phyloP scores from a whole-genome alignment of 2,888 invertebrate genomes.

The Drosophila tripunctata region DNA sequence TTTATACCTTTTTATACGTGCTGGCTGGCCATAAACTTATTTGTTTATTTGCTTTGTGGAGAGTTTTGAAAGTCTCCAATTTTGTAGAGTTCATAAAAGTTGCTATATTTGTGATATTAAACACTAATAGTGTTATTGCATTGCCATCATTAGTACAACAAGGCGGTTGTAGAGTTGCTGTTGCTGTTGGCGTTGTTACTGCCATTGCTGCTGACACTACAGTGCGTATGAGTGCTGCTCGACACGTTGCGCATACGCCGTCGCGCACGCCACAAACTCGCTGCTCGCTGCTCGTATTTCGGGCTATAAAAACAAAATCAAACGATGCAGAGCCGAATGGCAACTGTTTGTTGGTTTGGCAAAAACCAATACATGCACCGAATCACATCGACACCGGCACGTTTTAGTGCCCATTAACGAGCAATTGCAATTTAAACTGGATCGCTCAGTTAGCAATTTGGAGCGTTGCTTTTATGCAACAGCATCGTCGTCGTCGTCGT shows the following conservation, averaged over 20 bases:
- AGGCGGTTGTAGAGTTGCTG: background rate
- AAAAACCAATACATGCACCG: slow-evolving; percentile 9
- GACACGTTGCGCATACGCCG: slow-evolving; percentile 68
- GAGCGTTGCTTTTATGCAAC: slow-evolving; percentile 81
- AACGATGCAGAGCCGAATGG: slow-evolving; percentile 35
- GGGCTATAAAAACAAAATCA: slow-evolving; percentile 45
- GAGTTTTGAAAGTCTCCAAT: slow-evolving; percentile 43
- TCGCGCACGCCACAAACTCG: slow-evolving; percentile 62
- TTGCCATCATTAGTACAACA: slow-evolving; percentile 41
- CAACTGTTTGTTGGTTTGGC: slow-evolving; percentile 1
- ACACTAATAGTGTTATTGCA: slow-evolving; percentile 38
- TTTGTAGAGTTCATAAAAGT: slow-evolving; percentile 54
- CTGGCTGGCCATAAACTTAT: background rate
- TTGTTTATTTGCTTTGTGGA: background rate
- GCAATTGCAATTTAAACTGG: slow-evolving; percentile 84
- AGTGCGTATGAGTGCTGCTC: slow-evolving; percentile 67
- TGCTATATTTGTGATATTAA: slow-evolving; percentile 30
- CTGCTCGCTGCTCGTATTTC: slow-evolving; percentile 47
- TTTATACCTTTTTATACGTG: background rate
- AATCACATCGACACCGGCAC: slow-evolving; percentile 69
- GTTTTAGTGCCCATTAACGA: slow-evolving; percentile 84
- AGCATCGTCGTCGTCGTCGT: slow-evolving; percentile 24
- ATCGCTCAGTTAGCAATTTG: slow-evolving; percentile 82
- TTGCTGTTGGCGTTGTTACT: background rate
- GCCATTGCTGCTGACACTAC: slow-evolving; percentile 36